A percentile compares a stretch with the other conserved stretches of the same genome.
These are phyloP conservation scores for Gonioctena quinquepunctata DNA, from an alignment of 1,140 invertebrate genomes.

Conservation along the genomic window DNA sequence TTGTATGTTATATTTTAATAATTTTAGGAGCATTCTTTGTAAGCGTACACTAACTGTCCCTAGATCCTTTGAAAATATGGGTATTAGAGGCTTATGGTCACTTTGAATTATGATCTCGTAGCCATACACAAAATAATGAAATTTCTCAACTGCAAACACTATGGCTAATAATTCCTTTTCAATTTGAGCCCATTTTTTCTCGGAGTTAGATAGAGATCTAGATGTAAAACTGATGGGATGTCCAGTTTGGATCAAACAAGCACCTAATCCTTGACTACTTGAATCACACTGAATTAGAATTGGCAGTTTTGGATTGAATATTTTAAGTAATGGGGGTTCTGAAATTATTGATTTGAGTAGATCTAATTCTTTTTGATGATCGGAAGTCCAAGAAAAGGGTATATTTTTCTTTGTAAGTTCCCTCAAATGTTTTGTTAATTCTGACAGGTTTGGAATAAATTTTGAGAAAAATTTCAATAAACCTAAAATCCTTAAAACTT, in stretches of 20 bases:
- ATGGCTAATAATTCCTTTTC: slow-evolving; percentile 54
- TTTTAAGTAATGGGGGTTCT: slow-evolving; percentile 38
- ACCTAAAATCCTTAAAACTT: slow-evolving; percentile 43
- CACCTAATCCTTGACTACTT: slow-evolving; percentile 48
- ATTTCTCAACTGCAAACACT: slow-evolving; percentile 49
- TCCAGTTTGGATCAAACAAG: slow-evolving; percentile 51
- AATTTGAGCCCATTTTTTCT: slow-evolving; percentile 53
- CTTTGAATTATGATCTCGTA: slow-evolving; percentile 47
- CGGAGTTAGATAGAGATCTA: slow-evolving; percentile 44
- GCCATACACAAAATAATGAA: slow-evolving; percentile 55
- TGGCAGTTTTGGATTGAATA: slow-evolving; percentile 36
- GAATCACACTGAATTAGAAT: slow-evolving; percentile 50
- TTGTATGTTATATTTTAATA: slow-evolving; percentile 43
- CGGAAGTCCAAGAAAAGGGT: slow-evolving; percentile 27
- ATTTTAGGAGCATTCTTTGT: slow-evolving; percentile 37
- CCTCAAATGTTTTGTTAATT: slow-evolving; percentile 21
- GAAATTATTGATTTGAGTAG: too few relatives aligned
- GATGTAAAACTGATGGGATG: slow-evolving; percentile 54
- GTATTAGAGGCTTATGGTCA: slow-evolving; percentile 57
- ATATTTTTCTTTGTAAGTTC: slow-evolving; percentile 18
- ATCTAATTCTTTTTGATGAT: too few relatives aligned
- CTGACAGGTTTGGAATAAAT: slow-evolving; percentile 35
- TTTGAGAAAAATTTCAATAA: slow-evolving; percentile 41
- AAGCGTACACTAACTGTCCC: slow-evolving; percentile 49
- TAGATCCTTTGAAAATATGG: slow-evolving; percentile 56